A percentile compares a stretch with the other conserved stretches of the same genome.
Evolutionary conservation across 2,797 vertebrate genomes (phyloP).

Genomic region (Pangasius krempfi): DNA sequence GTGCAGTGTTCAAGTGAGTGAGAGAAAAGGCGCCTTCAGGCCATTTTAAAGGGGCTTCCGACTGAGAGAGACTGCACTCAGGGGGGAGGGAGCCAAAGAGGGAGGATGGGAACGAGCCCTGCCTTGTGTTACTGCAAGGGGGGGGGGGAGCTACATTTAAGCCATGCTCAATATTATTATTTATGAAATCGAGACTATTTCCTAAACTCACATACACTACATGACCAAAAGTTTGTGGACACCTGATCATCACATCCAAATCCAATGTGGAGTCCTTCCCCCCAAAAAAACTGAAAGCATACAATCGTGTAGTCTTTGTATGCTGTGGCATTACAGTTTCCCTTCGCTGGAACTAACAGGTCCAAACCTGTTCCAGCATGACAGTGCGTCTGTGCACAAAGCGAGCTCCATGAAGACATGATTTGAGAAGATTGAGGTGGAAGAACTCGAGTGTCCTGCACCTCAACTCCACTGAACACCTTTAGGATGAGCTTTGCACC

Average conservation of each 20-base stretch:
- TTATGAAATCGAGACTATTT: neutral
- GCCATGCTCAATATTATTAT: neutral
- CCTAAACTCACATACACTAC: neutral
- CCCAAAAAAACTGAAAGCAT: too few species aligned
- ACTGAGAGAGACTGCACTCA: conserved; percentile 63
- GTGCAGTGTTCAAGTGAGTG: conserved; percentile 67
- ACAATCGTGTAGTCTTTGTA: neutral
- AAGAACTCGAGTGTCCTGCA: neutral
- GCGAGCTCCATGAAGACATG: neutral
- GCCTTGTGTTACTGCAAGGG: neutral
- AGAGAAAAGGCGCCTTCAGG: conserved; percentile 74
- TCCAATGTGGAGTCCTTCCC: neutral
- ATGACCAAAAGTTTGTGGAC: neutral
- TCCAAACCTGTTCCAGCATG: neutral
- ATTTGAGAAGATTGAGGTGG: neutral
- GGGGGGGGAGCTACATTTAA: neutral
- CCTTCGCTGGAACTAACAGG: neutral
- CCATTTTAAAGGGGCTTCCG: conserved; percentile 81
- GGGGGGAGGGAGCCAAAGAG: conserved; percentile 55
- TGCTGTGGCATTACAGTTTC: neutral
- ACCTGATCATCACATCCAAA: neutral
- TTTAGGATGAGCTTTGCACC: too few species aligned
- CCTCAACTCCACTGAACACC: neutral
- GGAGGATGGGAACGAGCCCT: conserved; percentile 8
- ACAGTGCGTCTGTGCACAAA: neutral